Percentiles rank a stretch among this genome's conserved stretches.
Conservation (phyloP, 2,888 invertebrate genomes). For the Caenorhabditis drosophilae region DNA sequence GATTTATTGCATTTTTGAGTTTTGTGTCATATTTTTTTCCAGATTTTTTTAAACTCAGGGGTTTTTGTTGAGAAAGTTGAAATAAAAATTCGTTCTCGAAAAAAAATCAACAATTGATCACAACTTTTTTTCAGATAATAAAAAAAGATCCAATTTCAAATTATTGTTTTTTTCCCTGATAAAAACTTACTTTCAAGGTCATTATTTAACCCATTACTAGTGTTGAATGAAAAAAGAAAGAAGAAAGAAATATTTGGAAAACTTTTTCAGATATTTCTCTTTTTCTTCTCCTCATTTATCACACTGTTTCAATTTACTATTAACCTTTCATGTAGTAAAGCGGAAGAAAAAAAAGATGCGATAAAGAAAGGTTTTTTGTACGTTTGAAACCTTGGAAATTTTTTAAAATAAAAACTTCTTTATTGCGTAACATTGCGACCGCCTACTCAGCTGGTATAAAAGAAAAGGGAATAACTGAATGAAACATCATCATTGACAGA, state of each 20-base stretch:
- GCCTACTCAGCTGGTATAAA: too few species aligned
- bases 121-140: too few species aligned
- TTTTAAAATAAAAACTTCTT: too few species aligned
- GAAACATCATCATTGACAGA: too few species aligned
- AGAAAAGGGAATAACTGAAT: not conserved
- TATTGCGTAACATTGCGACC: too few species aligned
- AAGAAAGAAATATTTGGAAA: constrained; percentile 21
- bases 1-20: constrained; percentile 55
- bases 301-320: not conserved
- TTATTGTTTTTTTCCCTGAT: too few species aligned
- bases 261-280: not conserved
- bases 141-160: too few species aligned
- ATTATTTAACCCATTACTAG: not conserved
- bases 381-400: not conserved
- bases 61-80: not conserved
- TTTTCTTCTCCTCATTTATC: not conserved
- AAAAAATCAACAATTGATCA: too few species aligned
- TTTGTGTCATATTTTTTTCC: not conserved
- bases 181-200: too few species aligned
- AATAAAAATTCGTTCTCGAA: constrained; percentile 7
- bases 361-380: not conserved
- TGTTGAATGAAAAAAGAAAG: constrained; percentile 11
- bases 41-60: not conserved
- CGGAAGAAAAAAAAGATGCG: constrained; percentile 20
- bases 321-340: constrained; percentile 38